A percentile compares a stretch with the other conserved stretches of the same genome.
These are phyloP conservation scores for Anolis sagrei DNA, from an alignment of 2,113 vertebrate genomes.

Conservation along the genomic window DNA sequence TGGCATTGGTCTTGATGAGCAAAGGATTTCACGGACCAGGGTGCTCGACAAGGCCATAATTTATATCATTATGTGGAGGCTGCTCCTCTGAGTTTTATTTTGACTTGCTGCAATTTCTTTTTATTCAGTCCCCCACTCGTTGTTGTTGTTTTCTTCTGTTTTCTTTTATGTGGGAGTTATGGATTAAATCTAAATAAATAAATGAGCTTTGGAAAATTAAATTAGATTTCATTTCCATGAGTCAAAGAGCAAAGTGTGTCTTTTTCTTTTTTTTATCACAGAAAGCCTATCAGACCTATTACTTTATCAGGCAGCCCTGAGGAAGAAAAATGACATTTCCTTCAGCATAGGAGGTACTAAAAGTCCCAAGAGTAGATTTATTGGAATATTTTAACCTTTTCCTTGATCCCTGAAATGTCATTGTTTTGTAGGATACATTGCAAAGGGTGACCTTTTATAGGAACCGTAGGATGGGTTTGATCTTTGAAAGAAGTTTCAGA, in stretches of 20 bases:
- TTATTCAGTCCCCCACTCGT: conserved; percentile 65
- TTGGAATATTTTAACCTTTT: conserved; percentile 90
- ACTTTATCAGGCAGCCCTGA: conserved; percentile 57
- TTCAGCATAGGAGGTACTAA: conserved; percentile 75
- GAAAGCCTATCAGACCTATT: conserved; percentile 53
- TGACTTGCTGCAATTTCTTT: conserved; percentile 68
- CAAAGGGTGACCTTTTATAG: conserved; percentile 82
- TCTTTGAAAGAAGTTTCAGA: conserved; percentile 75
- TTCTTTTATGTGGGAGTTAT: conserved; percentile 70
- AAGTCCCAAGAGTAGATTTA: conserved; percentile 84
- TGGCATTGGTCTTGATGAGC: conserved; percentile 60
- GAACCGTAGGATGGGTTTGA: conserved; percentile 69
- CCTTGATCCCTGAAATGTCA: conserved; percentile 88
- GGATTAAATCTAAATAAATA: conserved; percentile 70
- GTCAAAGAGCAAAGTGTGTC: conserved; percentile 45
- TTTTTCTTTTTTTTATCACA: conserved; percentile 51
- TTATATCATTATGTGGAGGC: conserved; percentile 64
- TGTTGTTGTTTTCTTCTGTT: conserved; percentile 51
- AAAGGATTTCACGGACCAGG: conserved; percentile 68
- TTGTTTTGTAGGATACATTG: conserved; percentile 81
- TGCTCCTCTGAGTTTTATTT: conserved; percentile 64
- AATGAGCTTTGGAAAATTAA: conserved; percentile 68
- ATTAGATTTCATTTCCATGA: conserved; percentile 58
- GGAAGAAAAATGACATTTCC: conserved; percentile 77
- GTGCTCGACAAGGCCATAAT: conserved; percentile 69